Conservation (phyloP, 2,113 vertebrate species). For the Orcinus orca region DNA sequence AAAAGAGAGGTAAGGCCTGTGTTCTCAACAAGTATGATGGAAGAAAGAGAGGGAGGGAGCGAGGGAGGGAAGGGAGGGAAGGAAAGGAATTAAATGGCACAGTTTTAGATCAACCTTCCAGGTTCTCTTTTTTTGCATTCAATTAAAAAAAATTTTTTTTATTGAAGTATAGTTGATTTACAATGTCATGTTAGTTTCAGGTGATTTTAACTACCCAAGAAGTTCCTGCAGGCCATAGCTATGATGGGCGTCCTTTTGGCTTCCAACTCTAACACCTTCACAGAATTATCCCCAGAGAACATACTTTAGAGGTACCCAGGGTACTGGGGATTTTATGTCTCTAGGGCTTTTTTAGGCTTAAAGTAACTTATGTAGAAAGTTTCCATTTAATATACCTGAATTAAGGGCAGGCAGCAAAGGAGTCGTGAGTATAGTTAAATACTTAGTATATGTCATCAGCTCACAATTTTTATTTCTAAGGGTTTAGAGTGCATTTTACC, state of each 20-base stretch:
- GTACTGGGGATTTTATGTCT: background rate
- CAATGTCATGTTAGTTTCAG: background rate
- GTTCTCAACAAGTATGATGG: background rate
- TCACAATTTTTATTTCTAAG: background rate
- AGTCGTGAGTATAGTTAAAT: background rate
- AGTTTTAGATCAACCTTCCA: background rate
- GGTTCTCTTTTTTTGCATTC: background rate
- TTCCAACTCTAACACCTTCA: background rate
- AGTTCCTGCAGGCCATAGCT: background rate
- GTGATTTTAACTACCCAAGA: background rate
- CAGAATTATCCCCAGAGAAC: background rate
- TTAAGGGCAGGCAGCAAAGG: background rate
- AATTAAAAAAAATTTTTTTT: background rate
- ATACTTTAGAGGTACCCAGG: background rate
- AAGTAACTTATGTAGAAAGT: background rate
- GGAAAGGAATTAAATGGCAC: background rate
- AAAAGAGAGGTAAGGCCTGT: background rate
- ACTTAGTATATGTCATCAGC: background rate
- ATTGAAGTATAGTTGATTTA: background rate
- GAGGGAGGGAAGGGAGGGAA: background rate
- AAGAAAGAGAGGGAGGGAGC: background rate
- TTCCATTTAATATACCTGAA: background rate
- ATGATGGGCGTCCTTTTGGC: background rate
- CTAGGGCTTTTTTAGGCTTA: background rate
- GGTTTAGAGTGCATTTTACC: background rate